Percentiles rank a stretch among this genome's conserved stretches.
phyloP scores from a whole-genome alignment of 1,140 invertebrate species.

The Papilio glaucus region DNA sequence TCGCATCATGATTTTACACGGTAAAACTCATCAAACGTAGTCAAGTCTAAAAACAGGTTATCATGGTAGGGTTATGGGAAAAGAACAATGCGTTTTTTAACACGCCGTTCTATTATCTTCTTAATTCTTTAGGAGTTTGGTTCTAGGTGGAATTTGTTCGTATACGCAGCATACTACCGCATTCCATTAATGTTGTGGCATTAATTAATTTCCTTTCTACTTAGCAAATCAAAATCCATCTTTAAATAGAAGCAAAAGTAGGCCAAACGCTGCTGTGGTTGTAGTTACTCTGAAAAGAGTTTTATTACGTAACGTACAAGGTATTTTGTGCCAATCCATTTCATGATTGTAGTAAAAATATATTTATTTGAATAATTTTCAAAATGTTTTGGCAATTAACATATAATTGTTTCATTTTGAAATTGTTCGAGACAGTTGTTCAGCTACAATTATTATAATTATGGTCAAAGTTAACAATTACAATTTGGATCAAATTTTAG shows the following conservation, averaged over 20 bases:
- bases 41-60: no score
- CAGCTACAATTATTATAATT: conserved; percentile 17
- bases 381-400: neutral
- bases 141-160: no score
- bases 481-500: conserved; percentile 12
- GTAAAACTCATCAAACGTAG: no score
- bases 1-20: no score
- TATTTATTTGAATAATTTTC: neutral
- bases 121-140: no score
- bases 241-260: conserved; percentile 17
- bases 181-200: neutral
- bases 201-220: conserved; percentile 7
- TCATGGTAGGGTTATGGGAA: no score
- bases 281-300: conserved; percentile 1
- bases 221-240: conserved; percentile 14
- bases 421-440: conserved; percentile 12
- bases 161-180: neutral
- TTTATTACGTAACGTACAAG: conserved; percentile 8
- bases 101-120: no score
- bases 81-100: no score
- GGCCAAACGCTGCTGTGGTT: conserved; percentile 2
- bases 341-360: conserved; percentile 2
- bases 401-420: neutral
- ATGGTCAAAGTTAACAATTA: conserved; percentile 17
- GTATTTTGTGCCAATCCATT: conserved; percentile 7